A percentile compares a stretch with the other conserved stretches of the same genome.
These are phyloP conservation scores for Eulemur coronatus DNA, from an alignment of 2,797 vertebrate species.

Conservation along the genomic window DNA sequence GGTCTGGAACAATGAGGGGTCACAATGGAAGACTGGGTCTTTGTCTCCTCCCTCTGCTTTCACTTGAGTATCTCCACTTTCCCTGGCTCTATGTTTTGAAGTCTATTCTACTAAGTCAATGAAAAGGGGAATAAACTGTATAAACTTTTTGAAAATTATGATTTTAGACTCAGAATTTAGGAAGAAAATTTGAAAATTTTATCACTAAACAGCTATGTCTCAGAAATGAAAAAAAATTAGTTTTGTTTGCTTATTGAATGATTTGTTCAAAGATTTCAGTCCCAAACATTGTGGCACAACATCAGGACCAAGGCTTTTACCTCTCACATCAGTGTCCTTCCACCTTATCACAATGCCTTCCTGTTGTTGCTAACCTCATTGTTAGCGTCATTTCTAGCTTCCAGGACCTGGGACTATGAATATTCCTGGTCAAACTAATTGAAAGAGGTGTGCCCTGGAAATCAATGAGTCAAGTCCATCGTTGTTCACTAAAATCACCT, in stretches of 20 bases:
- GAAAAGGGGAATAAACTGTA: background rate
- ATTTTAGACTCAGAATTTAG: background rate
- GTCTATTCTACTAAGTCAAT: background rate
- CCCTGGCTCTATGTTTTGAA: background rate
- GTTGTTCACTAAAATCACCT: background rate
- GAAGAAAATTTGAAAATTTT: background rate
- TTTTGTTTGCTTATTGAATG: background rate
- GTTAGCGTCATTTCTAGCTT: background rate
- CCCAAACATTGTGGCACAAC: background rate
- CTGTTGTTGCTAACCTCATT: background rate
- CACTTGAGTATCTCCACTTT: background rate
- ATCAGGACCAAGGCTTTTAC: accelerated
- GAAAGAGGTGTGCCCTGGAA: background rate
- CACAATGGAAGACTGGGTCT: background rate
- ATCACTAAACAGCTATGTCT: background rate
- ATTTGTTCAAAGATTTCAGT: background rate
- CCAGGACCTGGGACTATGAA: background rate
- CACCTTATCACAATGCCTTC: background rate
- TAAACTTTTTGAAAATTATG: background rate
- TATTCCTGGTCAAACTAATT: background rate
- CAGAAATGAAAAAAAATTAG: background rate
- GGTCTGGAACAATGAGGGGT: background rate
- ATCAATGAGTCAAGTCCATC: background rate
- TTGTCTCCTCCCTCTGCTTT: background rate
- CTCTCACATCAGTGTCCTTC: background rate